These are phyloP conservation scores for Holacanthus passer DNA, from an alignment of 2,113 vertebrate species.

Conservation along the genomic window DNA sequence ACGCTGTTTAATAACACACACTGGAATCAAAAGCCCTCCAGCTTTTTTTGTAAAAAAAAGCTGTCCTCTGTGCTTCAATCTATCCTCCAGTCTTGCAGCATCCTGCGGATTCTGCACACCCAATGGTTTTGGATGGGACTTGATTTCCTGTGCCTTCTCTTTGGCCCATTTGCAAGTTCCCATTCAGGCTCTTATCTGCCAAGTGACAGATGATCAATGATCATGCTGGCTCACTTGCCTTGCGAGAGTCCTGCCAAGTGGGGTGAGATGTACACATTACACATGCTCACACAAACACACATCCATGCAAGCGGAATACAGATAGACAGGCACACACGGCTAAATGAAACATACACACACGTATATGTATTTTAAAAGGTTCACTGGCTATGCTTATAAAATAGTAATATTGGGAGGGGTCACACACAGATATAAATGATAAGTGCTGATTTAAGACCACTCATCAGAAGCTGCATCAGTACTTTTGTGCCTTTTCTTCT, in stretches of 20 bases:
- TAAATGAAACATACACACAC: background rate
- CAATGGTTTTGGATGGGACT: conserved; percentile 59
- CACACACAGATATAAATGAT: conserved; percentile 10
- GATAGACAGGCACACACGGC: background rate
- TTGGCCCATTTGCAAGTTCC: conserved; percentile 51
- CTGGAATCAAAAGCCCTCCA: conserved; percentile 54
- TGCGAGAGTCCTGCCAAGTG: conserved; percentile 51
- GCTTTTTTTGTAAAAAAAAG: conserved; percentile 4
- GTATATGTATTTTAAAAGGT: background rate
- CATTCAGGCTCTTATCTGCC: conserved; percentile 57
- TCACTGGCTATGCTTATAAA: background rate
- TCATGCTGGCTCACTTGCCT: conserved; percentile 46
- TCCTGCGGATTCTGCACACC: conserved; percentile 57
- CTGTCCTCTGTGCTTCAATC: conserved; percentile 48
- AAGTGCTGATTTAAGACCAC: conserved; percentile 8
- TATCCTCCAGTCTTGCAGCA: conserved; percentile 42
- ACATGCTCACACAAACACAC: conserved; percentile 30
- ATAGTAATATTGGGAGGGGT: background rate
- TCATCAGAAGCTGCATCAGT: conserved; percentile 1
- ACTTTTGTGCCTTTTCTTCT: conserved; percentile 24
- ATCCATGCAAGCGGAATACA: conserved; percentile 8
- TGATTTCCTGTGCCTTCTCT: conserved; percentile 67
- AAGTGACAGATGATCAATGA: conserved; percentile 75
- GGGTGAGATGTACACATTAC: conserved; percentile 56
- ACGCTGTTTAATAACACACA: conserved; percentile 56